Evolutionary conservation across 2,113 vertebrate species (phyloP).

Genomic region (Caloenas nicobarica): DNA sequence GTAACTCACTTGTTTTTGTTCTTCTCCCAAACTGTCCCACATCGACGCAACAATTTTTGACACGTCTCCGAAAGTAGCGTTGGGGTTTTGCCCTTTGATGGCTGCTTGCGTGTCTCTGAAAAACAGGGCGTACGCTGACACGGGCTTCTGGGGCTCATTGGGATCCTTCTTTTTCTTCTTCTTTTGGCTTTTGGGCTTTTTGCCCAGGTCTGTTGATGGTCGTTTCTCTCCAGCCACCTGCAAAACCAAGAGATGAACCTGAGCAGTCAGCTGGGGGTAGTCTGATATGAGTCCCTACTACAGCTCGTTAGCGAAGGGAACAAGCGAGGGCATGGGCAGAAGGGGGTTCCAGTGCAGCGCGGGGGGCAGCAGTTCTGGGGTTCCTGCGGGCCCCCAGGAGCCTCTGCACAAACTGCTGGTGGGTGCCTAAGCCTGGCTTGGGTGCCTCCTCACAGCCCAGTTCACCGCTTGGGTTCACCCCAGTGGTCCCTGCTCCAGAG

Average conservation of each 20-base stretch:
- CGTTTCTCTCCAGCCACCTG: constrained; percentile 94
- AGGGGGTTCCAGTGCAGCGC: fast-evolving
- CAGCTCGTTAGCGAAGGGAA: not conserved
- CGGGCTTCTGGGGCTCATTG: constrained; percentile 96
- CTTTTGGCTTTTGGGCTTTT: constrained; percentile 97
- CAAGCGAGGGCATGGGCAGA: fast-evolving
- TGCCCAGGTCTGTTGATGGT: constrained; percentile 91
- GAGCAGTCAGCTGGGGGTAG: not conserved
- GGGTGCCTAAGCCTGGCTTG: not conserved
- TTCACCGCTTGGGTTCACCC: not conserved
- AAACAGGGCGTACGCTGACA: constrained; percentile 97
- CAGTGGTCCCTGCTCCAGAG: not conserved
- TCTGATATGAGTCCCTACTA: not conserved
- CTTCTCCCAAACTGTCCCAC: constrained; percentile 98
- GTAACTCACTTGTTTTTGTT: constrained; percentile 91
- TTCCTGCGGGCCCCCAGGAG: not conserved
- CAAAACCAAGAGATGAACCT: constrained; percentile 1
- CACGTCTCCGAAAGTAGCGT: constrained; percentile 95
- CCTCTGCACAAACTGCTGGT: not conserved
- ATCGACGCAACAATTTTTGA: constrained; percentile 98
- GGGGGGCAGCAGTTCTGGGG: not conserved
- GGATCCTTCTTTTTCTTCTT: constrained; percentile 99
- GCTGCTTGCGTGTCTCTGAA: constrained; percentile 98
- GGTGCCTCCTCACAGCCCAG: not conserved
- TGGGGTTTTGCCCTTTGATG: constrained; percentile 98